Conservation (phyloP, 2,888 invertebrate species). For the Leptinotarsa haldemani region DNA sequence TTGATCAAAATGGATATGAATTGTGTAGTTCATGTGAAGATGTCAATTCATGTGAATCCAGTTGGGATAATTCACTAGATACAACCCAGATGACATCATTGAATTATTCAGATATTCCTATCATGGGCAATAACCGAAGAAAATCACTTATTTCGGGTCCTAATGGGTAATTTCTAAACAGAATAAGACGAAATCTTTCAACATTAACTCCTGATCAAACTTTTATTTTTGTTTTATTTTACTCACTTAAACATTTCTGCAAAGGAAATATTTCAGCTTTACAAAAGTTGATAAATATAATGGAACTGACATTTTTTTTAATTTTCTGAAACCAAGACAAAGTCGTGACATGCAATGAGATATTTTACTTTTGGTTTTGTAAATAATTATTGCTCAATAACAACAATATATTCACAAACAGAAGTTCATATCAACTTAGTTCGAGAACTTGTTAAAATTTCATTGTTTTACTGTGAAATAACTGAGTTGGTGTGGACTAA, state of each 20-base stretch:
- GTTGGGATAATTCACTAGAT: conserved; percentile 52
- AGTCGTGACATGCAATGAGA: not conserved
- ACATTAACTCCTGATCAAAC: conserved; percentile 1
- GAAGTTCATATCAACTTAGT: conserved; percentile 32
- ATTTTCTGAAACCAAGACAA: not conserved
- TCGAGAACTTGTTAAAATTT: not conserved
- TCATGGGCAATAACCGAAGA: conserved; percentile 51
- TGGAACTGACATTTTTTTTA: conserved; percentile 37
- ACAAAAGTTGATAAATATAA: conserved; percentile 37
- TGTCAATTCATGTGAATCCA: conserved; percentile 36
- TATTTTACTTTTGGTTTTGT: conserved; percentile 30
- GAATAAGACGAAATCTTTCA: conserved; percentile 25
- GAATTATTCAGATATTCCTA: conserved; percentile 51
- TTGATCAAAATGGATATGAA: conserved; percentile 39
- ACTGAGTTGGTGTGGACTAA: conserved; percentile 40
- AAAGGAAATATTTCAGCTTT: conserved; percentile 42
- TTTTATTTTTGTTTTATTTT: conserved; percentile 14
- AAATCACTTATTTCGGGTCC: conserved; percentile 60
- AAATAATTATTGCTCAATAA: conserved; percentile 42
- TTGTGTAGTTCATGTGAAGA: conserved; percentile 38
- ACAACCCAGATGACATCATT: conserved; percentile 58
- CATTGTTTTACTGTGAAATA: not conserved
- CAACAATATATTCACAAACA: conserved; percentile 32
- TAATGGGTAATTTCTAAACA: conserved; percentile 61
- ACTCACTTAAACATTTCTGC: conserved; percentile 28